Percentiles rank a stretch among this genome's conserved stretches.
Conservation (phyloP, 2,113 vertebrate genomes). For the Erythrolamprus reginae region DNA sequence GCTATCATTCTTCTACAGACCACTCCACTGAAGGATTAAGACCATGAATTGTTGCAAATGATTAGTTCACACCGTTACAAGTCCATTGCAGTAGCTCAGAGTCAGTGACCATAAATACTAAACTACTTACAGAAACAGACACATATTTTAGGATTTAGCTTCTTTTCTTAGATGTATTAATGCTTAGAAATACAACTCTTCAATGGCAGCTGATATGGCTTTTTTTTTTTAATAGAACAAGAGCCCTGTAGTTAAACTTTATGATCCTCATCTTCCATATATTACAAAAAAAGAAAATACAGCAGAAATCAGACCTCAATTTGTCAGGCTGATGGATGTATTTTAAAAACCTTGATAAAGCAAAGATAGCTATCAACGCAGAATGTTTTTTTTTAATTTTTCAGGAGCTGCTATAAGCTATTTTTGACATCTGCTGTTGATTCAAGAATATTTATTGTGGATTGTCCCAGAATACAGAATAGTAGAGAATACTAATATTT, state of each 20-base stretch:
- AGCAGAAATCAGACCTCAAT: conserved; percentile 1
- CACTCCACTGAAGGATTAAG: neutral
- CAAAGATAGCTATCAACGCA: neutral
- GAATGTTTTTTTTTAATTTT: neutral
- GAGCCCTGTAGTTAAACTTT: neutral
- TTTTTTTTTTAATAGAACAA: neutral
- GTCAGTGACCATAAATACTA: neutral
- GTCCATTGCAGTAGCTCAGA: neutral
- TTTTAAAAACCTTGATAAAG: conserved; percentile 1
- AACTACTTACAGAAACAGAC: neutral
- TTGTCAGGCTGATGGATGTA: neutral
- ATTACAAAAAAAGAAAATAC: neutral
- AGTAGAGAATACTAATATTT: neutral
- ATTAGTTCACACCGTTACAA: neutral
- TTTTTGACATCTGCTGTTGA: neutral
- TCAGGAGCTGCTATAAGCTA: neutral
- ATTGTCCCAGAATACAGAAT: neutral
- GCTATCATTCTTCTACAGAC: neutral
- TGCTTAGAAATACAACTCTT: neutral
- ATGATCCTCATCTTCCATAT: neutral
- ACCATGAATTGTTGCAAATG: neutral
- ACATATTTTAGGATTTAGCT: neutral
- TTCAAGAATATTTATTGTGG: neutral
- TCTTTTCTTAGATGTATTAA: neutral
- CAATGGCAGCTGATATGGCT: neutral